Base-by-base conservation (phyloP, 2,797 vertebrate genomes). In the Adrianichthys oophorus region DNA sequence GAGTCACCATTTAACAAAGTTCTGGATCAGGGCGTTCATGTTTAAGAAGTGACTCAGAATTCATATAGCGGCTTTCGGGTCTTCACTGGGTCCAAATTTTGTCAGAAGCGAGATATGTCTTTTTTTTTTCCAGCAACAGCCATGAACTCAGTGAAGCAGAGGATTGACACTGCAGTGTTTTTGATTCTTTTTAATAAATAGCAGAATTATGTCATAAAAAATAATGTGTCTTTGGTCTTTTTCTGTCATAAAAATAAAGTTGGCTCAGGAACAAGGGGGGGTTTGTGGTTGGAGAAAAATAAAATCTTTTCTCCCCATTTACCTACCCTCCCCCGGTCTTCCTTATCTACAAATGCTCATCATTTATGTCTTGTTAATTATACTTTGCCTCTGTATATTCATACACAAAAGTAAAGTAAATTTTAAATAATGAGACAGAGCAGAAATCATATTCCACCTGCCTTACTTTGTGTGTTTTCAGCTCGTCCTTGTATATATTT, bases 131-230 rank as follows among this genome's bases (percentile, higher is more conserved):
- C 69, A 70, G 82, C 84, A 86, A 89, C 69, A 80, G 72, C 79
- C 79, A 62, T 60, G 67, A 74, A 80, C 49, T 52, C 79, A 76
- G 80, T 76, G 70, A 87, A 81, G 82, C 79, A 60, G 78, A 84
- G 59, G 67, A 40, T 82, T 82, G 76, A 68, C 72, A 41, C 64
- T 74, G 75, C 82, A 56, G 60, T 63, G 76, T 80, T 76, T 90
- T 89, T 88, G 85, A 89, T 87, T 84, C 52, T 15, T 70, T 79
- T 89, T 89, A 87, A 87, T 87, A 88, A 89, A 87, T 85, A 86
- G 86, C 82, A 84, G 83, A 85, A 89, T 86, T 87, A 83, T 78
- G 81, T 89, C 83, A 24, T 89, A 87, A 90, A 90, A 87, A 82
- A 83, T 87, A 81, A 85, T 83, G 78, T 89, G 90, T 84, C 82